Evolutionary conservation across 2,797 vertebrate species (phyloP).

Genomic region (Phoebastria nigripes): DNA sequence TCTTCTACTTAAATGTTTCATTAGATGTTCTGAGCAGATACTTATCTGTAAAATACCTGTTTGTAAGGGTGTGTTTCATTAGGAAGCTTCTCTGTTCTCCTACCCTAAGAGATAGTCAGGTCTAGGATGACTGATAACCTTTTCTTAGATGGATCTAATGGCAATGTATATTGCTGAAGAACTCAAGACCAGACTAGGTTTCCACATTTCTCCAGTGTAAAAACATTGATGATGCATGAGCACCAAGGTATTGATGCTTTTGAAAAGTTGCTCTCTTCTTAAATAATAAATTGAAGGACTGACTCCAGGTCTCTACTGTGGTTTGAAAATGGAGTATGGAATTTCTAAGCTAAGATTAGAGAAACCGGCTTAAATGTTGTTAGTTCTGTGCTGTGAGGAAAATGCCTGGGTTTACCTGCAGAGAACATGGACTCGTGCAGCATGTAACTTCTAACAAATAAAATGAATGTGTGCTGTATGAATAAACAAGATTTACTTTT

Average conservation of each 20-base stretch:
- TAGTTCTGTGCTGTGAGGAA: background rate
- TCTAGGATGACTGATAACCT: background rate
- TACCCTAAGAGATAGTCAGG: background rate
- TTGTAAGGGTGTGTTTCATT: background rate
- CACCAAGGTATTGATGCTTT: background rate
- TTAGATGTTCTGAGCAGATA: background rate
- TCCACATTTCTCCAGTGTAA: background rate
- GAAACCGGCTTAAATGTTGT: background rate
- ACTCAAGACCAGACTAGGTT: background rate
- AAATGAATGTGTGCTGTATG: background rate
- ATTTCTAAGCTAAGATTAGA: background rate
- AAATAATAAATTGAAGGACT: background rate
- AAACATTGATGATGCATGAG: background rate
- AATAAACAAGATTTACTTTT: background rate
- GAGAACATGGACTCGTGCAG: background rate
- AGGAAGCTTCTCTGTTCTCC: background rate
- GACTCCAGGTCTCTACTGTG: background rate
- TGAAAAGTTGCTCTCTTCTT: background rate
- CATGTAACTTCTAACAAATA: background rate
- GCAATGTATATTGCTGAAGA: background rate
- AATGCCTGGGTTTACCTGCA: background rate
- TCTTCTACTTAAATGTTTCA: background rate
- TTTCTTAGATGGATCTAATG: background rate
- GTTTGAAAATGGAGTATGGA: background rate
- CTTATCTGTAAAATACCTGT: background rate